These are phyloP conservation scores for Elephantulus edwardii DNA, from an alignment of 2,113 vertebrate genomes.

Conservation along the genomic window DNA sequence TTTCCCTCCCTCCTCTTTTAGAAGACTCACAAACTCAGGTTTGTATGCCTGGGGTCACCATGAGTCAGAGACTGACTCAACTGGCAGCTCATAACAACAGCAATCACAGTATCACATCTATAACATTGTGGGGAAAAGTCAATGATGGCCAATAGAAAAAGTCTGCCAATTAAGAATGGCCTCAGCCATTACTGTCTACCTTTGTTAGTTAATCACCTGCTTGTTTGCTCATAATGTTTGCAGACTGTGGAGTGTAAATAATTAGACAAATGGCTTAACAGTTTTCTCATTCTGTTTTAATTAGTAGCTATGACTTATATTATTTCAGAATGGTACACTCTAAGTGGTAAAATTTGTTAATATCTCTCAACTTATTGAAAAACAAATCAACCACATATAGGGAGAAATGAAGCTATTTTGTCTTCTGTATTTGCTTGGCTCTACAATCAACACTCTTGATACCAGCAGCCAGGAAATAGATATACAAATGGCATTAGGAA, in stretches of 20 bases:
- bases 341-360: background rate
- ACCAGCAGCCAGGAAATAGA: too few relatives aligned
- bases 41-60: too few relatives aligned
- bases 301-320: background rate
- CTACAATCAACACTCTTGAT: too few relatives aligned
- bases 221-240: background rate
- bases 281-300: background rate
- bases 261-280: background rate
- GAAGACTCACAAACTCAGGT: background rate
- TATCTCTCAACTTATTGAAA: background rate
- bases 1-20: background rate
- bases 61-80: too few relatives aligned
- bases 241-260: background rate
- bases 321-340: background rate
- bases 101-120: too few relatives aligned
- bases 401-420: background rate
- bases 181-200: background rate
- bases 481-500: too few relatives aligned
- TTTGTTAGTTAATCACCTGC: conserved; percentile 19
- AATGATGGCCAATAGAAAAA: background rate
- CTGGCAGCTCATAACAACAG: too few relatives aligned
- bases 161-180: background rate
- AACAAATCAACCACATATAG: background rate
- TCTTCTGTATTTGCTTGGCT: too few relatives aligned
- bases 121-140: too few relatives aligned